A percentile compares a stretch with the other conserved stretches of the same genome.
phyloP scores from a whole-genome alignment of 1,140 invertebrate species.

The Aplysia californica region DNA sequence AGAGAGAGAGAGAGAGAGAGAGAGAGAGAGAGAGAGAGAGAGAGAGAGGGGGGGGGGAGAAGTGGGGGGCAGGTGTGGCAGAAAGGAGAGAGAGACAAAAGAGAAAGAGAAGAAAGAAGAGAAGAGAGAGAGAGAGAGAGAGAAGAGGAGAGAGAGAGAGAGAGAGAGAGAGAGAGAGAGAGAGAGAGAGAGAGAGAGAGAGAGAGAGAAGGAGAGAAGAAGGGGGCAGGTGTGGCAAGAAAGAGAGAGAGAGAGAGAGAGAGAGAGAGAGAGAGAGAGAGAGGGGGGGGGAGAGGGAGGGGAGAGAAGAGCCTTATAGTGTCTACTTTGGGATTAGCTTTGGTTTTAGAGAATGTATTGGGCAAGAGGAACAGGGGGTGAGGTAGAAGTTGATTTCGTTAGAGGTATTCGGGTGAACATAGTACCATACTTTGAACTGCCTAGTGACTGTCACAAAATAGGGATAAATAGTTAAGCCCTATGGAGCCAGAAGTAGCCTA shows the following conservation, averaged over 20 bases:
- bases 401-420: no score
- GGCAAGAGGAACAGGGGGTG: no score
- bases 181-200: not conserved
- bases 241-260: not conserved
- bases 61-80: not conserved
- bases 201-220: not conserved
- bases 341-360: no score
- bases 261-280: conserved; percentile 5
- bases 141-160: conserved; percentile 21
- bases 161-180: conserved; percentile 13
- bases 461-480: no score
- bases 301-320: no score
- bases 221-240: not conserved
- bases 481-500: no score
- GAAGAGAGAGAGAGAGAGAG: not conserved
- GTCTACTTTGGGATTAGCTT: no score
- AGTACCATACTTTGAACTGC: no score
- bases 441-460: no score
- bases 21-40: not conserved
- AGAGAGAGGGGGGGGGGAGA: not conserved
- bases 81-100: not conserved
- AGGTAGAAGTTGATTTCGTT: no score
- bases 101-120: not conserved
- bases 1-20: conserved; percentile 14
- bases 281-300: not conserved